A percentile compares a stretch with the other conserved stretches of the same genome.
phyloP scores from a whole-genome alignment of 2,888 invertebrate genomes.

The Elaeidobius kamerunicus region DNA sequence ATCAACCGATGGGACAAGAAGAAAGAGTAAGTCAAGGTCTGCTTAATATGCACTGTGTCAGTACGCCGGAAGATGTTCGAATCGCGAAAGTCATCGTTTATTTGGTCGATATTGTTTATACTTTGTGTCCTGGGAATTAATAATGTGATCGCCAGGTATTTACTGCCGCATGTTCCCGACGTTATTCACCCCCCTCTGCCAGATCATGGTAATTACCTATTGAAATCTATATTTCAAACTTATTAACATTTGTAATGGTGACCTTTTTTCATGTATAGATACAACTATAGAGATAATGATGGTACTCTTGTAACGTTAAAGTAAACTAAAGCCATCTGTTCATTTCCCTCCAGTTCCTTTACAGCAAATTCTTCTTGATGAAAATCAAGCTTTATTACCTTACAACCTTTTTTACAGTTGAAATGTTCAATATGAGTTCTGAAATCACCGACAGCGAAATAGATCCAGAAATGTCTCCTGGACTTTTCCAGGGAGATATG shows the following conservation, averaged over 20 bases:
- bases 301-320: too few species aligned
- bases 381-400: too few species aligned
- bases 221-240: constrained; percentile 30
- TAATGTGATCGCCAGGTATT: constrained; percentile 34
- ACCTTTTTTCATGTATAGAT: too few species aligned
- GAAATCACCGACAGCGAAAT: constrained; percentile 42
- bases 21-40: constrained; percentile 21
- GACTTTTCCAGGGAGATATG: constrained; percentile 67
- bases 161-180: constrained; percentile 49
- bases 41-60: constrained; percentile 6
- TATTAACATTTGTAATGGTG: constrained; percentile 5
- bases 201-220: constrained; percentile 46
- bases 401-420: too few species aligned
- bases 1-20: constrained; percentile 10
- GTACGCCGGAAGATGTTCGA: constrained; percentile 13
- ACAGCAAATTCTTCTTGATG: too few species aligned
- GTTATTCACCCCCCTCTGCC: constrained; percentile 51
- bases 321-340: too few species aligned
- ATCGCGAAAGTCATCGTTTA: constrained; percentile 7
- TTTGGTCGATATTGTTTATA: constrained; percentile 20
- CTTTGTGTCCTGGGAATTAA: constrained; percentile 14
- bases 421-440: constrained; percentile 29
- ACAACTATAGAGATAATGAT: too few species aligned
- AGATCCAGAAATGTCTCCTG: constrained; percentile 65
- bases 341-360: too few species aligned